Evolutionary conservation across 2,113 vertebrate species (phyloP).

Genomic region (Cervus canadensis): DNA sequence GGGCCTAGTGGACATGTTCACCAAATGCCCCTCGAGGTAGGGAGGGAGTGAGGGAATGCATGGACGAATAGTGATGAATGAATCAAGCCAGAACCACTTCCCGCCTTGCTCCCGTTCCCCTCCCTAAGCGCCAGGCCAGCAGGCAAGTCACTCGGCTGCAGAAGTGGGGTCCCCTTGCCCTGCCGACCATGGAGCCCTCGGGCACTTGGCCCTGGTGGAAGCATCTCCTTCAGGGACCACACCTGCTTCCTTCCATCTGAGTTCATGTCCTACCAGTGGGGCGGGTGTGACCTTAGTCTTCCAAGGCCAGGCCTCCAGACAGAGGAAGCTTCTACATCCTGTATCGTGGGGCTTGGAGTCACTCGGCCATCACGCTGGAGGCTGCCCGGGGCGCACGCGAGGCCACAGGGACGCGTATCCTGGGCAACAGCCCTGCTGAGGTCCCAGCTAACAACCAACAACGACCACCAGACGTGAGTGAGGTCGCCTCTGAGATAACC

Average conservation of each 20-base stretch:
- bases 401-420: accelerated
- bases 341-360: too few species aligned
- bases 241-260: neutral
- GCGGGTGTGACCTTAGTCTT: neutral
- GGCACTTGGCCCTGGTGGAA: too few species aligned
- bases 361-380: accelerated
- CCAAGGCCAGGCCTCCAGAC: neutral
- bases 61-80: neutral
- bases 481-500: accelerated
- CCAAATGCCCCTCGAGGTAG: accelerated
- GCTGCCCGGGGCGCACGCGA: too few species aligned
- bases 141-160: accelerated
- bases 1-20: accelerated
- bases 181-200: accelerated
- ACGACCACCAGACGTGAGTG: accelerated
- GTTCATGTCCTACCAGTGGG: accelerated
- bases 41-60: neutral
- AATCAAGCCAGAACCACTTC: accelerated
- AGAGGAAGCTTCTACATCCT: neutral
- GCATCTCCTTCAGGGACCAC: too few species aligned
- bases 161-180: accelerated
- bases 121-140: neutral
- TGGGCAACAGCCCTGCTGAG: neutral
- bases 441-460: neutral
- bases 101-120: accelerated